Evolutionary conservation across 2,888 invertebrate species (phyloP).

Genomic region (Meganola albula): DNA sequence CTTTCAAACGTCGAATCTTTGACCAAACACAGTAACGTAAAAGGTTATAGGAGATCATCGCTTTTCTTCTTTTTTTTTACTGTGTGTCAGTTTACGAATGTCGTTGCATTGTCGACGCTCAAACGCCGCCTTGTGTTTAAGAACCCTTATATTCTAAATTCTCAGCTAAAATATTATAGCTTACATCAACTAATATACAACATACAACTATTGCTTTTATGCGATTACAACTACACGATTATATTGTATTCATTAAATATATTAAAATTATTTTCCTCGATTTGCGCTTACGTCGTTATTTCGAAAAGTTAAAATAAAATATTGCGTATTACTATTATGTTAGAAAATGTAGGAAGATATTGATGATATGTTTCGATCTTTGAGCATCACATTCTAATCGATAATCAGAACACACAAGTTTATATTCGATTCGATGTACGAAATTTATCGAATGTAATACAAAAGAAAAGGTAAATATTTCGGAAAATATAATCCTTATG

Average conservation of each 20-base stretch:
- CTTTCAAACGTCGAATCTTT: too few species aligned
- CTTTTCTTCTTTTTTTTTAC: too few species aligned
- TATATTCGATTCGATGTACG: constrained; percentile 40
- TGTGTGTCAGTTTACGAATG: too few species aligned
- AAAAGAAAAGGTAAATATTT: constrained; percentile 37
- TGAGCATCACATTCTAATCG: constrained; percentile 41
- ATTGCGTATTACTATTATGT: too few species aligned
- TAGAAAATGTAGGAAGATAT: constrained; percentile 48
- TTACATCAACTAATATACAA: constrained; percentile 44
- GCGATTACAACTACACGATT: constrained; percentile 25
- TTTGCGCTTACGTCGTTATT: constrained; percentile 21
- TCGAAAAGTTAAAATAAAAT: too few species aligned
- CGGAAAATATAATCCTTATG: constrained; percentile 39
- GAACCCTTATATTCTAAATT: constrained; percentile 21
- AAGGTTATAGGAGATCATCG: too few species aligned
- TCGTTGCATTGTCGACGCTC: too few species aligned
- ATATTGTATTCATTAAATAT: constrained; percentile 18
- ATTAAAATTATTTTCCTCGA: constrained; percentile 14
- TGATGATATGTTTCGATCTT: constrained; percentile 33
- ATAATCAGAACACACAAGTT: constrained; percentile 32
- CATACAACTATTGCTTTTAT: constrained; percentile 43
- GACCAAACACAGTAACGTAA: too few species aligned
- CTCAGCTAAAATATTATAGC: constrained; percentile 46
- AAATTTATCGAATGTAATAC: constrained; percentile 18
- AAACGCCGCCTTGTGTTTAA: too few species aligned